Conservation (phyloP, 2,113 vertebrate genomes). For the Boulengeromyrus knoepffleri region DNA sequence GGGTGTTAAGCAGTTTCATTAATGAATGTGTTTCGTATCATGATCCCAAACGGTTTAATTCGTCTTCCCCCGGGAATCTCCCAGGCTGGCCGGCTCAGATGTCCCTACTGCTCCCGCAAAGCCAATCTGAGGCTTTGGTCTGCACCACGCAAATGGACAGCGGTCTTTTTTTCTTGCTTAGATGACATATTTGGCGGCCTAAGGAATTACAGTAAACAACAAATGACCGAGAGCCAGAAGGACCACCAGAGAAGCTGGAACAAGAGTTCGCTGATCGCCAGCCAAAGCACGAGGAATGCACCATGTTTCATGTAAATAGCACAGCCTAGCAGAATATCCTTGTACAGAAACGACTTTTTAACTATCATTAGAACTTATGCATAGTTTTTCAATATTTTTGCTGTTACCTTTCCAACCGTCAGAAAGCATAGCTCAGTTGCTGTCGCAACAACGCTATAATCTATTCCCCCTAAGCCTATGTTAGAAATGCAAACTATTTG, state of each 20-base stretch:
- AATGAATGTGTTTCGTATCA: neutral
- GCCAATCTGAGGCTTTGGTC: slow-evolving; percentile 19
- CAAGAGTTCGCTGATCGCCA: neutral
- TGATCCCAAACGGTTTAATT: neutral
- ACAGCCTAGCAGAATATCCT: neutral
- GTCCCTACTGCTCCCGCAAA: slow-evolving; percentile 16
- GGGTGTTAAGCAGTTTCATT: neutral
- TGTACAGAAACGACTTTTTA: neutral
- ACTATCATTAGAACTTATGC: neutral
- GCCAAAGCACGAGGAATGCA: neutral
- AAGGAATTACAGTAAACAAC: slow-evolving; percentile 10
- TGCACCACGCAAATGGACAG: slow-evolving; percentile 17
- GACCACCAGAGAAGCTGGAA: neutral
- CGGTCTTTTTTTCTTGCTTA: slow-evolving; percentile 23
- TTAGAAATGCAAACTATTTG: neutral
- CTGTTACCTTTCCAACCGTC: neutral
- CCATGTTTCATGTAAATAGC: neutral
- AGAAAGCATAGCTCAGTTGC: neutral
- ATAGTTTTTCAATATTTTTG: neutral
- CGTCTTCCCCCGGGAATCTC: neutral
- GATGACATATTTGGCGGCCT: slow-evolving; percentile 24
- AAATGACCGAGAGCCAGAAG: neutral
- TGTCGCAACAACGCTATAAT: neutral
- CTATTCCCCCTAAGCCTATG: neutral
- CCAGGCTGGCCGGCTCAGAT: slow-evolving; percentile 18